These are phyloP conservation scores for Argyresthia goedartella DNA, from an alignment of 2,888 invertebrate genomes.

Conservation along the genomic window DNA sequence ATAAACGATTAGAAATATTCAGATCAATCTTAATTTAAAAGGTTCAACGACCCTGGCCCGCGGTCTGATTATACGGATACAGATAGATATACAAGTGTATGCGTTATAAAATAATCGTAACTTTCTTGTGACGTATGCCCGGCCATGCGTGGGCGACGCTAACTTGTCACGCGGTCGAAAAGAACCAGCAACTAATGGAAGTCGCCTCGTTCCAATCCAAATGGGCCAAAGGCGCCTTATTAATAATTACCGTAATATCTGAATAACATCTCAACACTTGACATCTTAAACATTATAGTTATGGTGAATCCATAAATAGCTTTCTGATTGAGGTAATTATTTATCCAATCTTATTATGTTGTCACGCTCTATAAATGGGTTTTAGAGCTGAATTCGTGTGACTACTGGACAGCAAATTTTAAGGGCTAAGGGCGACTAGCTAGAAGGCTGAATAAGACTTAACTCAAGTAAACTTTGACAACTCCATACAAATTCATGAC, in stretches of 20 bases:
- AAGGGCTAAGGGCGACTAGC: too few relatives aligned
- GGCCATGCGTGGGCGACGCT: slow-evolving; percentile 31
- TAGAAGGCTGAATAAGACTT: too few relatives aligned
- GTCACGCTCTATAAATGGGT: slow-evolving; percentile 6
- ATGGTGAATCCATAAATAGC: slow-evolving; percentile 15
- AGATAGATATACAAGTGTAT: slow-evolving; percentile 28
- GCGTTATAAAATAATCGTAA: slow-evolving; percentile 39
- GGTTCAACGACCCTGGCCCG: too few relatives aligned
- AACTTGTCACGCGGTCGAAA: slow-evolving; percentile 9
- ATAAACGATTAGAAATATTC: too few relatives aligned
- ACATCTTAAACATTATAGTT: slow-evolving; percentile 14
- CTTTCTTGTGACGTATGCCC: slow-evolving; percentile 27
- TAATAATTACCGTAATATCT: background rate
- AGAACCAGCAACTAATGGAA: background rate
- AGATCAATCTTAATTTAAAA: too few relatives aligned
- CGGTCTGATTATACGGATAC: slow-evolving; percentile 21
- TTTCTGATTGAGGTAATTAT: slow-evolving; percentile 14
- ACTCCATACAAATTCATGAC: too few relatives aligned
- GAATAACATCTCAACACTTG: background rate
- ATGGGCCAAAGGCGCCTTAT: background rate
- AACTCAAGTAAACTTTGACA: too few relatives aligned
- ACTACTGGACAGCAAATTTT: too few relatives aligned
- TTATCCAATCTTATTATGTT: slow-evolving; percentile 3
- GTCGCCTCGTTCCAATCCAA: background rate
- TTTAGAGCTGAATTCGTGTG: background rate